A percentile compares a stretch with the other conserved stretches of the same genome.
phyloP scores from a whole-genome alignment of 2,113 vertebrate species.

The Rhegmatorhina hoffmannsi region DNA sequence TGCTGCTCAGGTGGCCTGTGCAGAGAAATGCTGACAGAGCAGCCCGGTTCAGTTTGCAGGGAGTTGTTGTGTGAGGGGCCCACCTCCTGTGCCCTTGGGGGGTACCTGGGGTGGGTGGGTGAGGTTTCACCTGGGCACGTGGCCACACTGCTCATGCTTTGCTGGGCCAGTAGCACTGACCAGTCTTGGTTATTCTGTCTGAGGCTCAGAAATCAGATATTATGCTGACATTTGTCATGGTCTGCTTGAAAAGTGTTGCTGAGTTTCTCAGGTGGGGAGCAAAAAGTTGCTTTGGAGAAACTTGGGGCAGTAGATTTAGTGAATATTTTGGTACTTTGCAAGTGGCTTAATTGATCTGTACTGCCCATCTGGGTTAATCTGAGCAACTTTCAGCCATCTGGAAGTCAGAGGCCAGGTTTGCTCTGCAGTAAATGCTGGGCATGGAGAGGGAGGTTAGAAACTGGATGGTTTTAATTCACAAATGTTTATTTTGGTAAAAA shows the following conservation, averaged over 20 bases:
- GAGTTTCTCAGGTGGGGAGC: background rate
- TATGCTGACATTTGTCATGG: background rate
- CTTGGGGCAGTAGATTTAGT: background rate
- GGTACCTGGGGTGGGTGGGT: background rate
- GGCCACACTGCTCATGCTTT: background rate
- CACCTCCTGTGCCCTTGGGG: background rate
- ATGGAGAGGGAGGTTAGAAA: background rate
- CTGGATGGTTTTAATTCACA: background rate
- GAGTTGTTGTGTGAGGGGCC: background rate
- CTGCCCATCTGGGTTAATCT: background rate
- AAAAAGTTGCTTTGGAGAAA: background rate
- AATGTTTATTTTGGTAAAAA: background rate
- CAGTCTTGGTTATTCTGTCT: background rate
- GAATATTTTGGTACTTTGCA: background rate
- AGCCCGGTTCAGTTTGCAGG: rapidly evolving
- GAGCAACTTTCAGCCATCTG: background rate
- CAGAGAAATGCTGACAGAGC: background rate
- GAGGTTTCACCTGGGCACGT: rapidly evolving
- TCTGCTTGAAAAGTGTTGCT: background rate
- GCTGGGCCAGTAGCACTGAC: background rate
- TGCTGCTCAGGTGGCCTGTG: background rate
- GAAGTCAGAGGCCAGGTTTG: background rate
- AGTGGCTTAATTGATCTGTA: background rate
- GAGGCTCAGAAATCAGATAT: background rate
- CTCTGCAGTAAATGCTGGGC: background rate